Percentiles rank a stretch among this genome's conserved stretches.
Conservation (phyloP, 2,888 invertebrate genomes). For the Megamerina dolium region DNA sequence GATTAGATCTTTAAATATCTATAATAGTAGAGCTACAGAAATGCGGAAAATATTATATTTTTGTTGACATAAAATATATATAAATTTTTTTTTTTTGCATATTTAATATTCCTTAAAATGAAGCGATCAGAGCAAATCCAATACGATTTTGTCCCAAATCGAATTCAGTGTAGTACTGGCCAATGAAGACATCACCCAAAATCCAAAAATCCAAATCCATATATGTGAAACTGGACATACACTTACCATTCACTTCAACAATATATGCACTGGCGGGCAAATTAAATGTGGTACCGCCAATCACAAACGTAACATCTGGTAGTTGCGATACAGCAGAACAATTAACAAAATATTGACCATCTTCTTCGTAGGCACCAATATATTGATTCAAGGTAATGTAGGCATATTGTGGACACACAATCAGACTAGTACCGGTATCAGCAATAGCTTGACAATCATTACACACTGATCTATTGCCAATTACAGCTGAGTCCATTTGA, state of each 20-base stretch:
- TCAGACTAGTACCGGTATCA: slow-evolving; percentile 90
- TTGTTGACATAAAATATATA: too few species aligned
- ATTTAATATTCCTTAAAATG: too few species aligned
- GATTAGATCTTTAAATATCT: too few species aligned
- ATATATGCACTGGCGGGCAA: slow-evolving; percentile 79
- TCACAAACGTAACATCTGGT: slow-evolving; percentile 67
- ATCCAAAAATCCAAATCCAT: slow-evolving; percentile 74
- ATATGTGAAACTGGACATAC: slow-evolving; percentile 87
- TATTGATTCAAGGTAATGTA: slow-evolving; percentile 62
- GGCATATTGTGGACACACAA: slow-evolving; percentile 84
- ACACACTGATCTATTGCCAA: slow-evolving; percentile 58
- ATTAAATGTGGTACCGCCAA: slow-evolving; percentile 68
- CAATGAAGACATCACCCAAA: slow-evolving; percentile 93
- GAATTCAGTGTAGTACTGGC: slow-evolving; percentile 90
- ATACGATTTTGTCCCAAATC: slow-evolving; percentile 78
- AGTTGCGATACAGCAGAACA: slow-evolving; percentile 69
- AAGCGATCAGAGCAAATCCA: slow-evolving; percentile 63
- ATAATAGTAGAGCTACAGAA: too few species aligned
- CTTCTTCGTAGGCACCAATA: slow-evolving; percentile 56
- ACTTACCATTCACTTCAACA: slow-evolving; percentile 52
- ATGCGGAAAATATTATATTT: too few species aligned
- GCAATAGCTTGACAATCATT: slow-evolving; percentile 79
- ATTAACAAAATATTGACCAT: slow-evolving; percentile 54
- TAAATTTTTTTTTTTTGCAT: too few species aligned
- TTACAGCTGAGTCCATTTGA: slow-evolving; percentile 64